Evolutionary conservation across 1,140 invertebrate genomes (phyloP).

Genomic region (Ctenoplectra terminalis): DNA sequence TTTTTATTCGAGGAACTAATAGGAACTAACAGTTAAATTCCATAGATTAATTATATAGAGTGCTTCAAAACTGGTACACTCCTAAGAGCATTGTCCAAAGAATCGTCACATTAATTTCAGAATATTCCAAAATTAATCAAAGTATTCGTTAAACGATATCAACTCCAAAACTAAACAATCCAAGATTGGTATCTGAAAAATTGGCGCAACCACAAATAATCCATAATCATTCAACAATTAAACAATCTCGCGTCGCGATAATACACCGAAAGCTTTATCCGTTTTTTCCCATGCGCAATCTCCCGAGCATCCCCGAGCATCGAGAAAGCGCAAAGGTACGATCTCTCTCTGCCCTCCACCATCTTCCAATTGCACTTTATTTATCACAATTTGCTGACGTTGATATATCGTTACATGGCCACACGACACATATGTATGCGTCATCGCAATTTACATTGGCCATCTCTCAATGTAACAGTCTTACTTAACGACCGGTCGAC

Average conservation of each 20-base stretch:
- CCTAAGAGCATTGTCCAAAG: too few relatives aligned
- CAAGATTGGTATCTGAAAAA: too few relatives aligned
- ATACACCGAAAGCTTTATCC: not conserved
- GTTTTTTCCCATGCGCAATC: not conserved
- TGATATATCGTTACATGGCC: constrained; percentile 78
- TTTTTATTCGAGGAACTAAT: too few relatives aligned
- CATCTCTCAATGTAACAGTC: constrained; percentile 81
- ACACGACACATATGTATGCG: constrained; percentile 73
- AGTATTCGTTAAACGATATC: too few relatives aligned
- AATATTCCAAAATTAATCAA: too few relatives aligned
- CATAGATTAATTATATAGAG: too few relatives aligned
- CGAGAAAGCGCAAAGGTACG: constrained; percentile 23
- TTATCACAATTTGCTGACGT: constrained; percentile 81
- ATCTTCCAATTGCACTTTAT: constrained; percentile 80
- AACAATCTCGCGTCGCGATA: not conserved
- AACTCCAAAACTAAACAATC: too few relatives aligned
- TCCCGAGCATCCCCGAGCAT: not conserved
- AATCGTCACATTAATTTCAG: too few relatives aligned
- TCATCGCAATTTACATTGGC: constrained; percentile 80
- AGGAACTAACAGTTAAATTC: too few relatives aligned
- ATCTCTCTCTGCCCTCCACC: constrained; percentile 9
- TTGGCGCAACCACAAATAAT: too few relatives aligned
- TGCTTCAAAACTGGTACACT: too few relatives aligned
- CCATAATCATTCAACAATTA: not conserved
- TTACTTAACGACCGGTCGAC: constrained; percentile 75